Percentiles rank a stretch among this genome's conserved stretches.
These are phyloP conservation scores for Tenodera sinensis DNA, from an alignment of 2,888 invertebrate species.

Conservation along the genomic window DNA sequence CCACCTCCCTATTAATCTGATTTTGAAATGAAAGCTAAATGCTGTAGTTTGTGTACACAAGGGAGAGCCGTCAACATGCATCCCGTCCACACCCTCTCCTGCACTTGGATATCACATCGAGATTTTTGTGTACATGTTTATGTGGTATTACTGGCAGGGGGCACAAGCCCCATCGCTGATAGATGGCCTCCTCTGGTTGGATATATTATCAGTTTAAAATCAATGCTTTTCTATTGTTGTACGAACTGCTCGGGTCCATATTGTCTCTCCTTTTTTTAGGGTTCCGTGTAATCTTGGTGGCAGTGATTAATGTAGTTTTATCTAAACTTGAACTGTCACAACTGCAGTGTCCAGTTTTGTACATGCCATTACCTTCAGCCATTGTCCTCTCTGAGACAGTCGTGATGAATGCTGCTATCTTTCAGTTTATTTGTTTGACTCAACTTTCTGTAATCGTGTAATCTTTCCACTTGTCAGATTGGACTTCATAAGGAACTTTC, in stretches of 20 bases:
- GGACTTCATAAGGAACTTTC: too few species aligned
- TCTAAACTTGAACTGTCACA: not conserved
- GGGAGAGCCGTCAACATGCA: not conserved
- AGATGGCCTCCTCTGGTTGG: not conserved
- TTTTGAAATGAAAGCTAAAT: conserved; percentile 10
- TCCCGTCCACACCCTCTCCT: not conserved
- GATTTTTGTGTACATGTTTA: conserved; percentile 5
- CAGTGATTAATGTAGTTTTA: not conserved
- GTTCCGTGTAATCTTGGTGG: not conserved
- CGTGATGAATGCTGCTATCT: too few species aligned
- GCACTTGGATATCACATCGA: not conserved
- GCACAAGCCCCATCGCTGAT: conserved; percentile 1
- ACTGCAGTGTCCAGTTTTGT: not conserved
- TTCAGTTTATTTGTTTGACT: too few species aligned
- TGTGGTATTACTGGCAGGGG: not conserved
- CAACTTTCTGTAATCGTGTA: too few species aligned
- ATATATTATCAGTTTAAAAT: conserved; percentile 8
- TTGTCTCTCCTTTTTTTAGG: not conserved
- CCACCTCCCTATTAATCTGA: conserved; percentile 3
- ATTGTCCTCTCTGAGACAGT: not conserved
- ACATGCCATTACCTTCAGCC: too few species aligned
- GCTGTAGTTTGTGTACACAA: not conserved
- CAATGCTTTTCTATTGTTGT: not conserved
- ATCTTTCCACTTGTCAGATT: too few species aligned
- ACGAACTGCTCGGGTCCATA: not conserved